Base-by-base conservation (phyloP, 2,797 vertebrate genomes). In the Phataginus tetradactyla region DNA sequence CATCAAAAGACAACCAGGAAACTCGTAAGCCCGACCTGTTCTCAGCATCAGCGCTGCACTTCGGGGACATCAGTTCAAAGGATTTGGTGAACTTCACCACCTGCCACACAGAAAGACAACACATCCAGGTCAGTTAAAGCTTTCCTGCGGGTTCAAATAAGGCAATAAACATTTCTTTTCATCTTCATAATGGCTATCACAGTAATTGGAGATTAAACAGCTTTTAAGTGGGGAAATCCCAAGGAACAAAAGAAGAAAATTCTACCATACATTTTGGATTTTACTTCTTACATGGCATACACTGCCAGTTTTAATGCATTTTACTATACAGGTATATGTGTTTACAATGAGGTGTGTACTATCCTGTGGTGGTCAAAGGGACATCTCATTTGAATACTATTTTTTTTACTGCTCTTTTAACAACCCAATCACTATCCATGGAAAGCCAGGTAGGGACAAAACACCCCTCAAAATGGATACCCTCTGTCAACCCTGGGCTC, bases 21-120 rank as follows among this genome's bases (percentile, higher is more conserved):
- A 96, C 69, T 86, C 42, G 51, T 0, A 3, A 88, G 23, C 39
- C 98, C 97, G 99, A 99, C 99, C 99, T 99, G 99, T 97, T 99
- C 83, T 99, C 99, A 53, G 99, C 97, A 97, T 99, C 99, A n/a
- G 99, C 99, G 25, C 99, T 99, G 98, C 99, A 99, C 97, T 99
- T 99, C 37, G 99, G 99, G 94, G 99, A 99, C 98, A 99, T 98
- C 25, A 99, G 96, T 97, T 99, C 99, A 97, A 99, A 99, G 8
- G 99, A 99, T 98, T 99, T 99, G 57, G 99, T 99, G 98, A 99
- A 99, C 98, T 99, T 99, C 98, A 99, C 99, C 98, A 99, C 99
- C 99, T 99, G 98, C 84, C 97, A 95, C n/a, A 93, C 51, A 87
- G 77, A 96, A 91, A 96, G 53, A 96, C 80, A 95, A 92, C 74